Evolutionary conservation across 2,797 vertebrate species (phyloP).

Genomic region (Spondyliosoma cantharus): DNA sequence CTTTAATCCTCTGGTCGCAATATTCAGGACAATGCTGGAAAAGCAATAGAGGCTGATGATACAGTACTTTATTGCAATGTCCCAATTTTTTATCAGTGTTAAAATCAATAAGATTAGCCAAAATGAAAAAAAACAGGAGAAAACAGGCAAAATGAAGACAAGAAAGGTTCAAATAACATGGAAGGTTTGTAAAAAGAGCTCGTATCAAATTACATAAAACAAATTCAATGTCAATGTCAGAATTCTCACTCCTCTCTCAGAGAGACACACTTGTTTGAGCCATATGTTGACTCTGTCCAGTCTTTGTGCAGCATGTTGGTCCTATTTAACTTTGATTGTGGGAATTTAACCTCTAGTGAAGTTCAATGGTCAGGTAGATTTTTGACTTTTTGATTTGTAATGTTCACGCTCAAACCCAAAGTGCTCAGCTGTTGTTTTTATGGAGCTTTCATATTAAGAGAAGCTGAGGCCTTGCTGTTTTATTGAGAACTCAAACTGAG

Average conservation of each 20-base stretch:
- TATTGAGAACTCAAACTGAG: constrained; percentile 39
- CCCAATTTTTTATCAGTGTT: background rate
- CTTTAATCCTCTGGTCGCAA: constrained; percentile 34
- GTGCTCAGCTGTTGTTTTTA: constrained; percentile 39
- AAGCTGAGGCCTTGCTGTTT: constrained; percentile 37
- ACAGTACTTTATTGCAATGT: background rate
- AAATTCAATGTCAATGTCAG: background rate
- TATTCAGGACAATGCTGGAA: constrained; percentile 7
- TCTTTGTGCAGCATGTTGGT: background rate
- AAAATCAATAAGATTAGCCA: background rate
- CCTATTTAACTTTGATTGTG: background rate
- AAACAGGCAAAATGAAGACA: background rate
- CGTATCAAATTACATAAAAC: background rate
- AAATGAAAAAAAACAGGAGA: background rate
- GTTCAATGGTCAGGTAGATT: background rate
- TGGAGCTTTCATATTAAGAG: constrained; percentile 20
- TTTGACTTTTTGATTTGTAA: constrained; percentile 14
- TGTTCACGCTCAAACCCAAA: background rate
- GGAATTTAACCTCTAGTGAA: background rate
- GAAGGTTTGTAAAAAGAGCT: background rate
- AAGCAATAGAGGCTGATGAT: background rate
- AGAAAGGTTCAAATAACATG: background rate
- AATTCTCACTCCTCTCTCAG: background rate
- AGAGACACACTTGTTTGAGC: background rate
- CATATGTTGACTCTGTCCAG: background rate